Percentiles rank a stretch among this genome's conserved stretches.
phyloP scores from a whole-genome alignment of 2,113 vertebrate species.

The Arizona elegans region DNA sequence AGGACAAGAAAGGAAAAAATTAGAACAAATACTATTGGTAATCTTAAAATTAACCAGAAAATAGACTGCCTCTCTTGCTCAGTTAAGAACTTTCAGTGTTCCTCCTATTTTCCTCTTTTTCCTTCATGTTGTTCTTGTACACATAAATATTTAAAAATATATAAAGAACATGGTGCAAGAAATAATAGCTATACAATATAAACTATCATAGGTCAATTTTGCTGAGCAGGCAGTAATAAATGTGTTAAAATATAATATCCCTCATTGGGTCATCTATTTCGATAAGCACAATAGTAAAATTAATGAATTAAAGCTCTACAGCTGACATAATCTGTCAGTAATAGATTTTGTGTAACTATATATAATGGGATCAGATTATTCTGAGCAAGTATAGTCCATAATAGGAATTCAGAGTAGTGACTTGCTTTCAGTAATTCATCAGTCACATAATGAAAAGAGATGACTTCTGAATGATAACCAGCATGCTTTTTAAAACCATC shows the following conservation, averaged over 20 bases:
- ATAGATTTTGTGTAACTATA: neutral
- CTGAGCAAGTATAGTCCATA: neutral
- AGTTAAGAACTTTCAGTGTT: neutral
- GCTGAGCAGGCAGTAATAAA: neutral
- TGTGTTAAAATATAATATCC: neutral
- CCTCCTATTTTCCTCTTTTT: neutral
- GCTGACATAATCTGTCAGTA: neutral
- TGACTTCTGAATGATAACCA: neutral
- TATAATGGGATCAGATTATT: neutral
- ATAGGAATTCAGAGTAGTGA: neutral
- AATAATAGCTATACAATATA: neutral
- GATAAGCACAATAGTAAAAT: neutral
- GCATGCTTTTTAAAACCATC: neutral
- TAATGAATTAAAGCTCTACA: neutral
- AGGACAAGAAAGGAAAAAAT: neutral
- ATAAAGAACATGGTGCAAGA: neutral
- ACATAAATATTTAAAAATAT: neutral
- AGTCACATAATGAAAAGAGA: slow-evolving; percentile 12
- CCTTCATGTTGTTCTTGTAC: neutral
- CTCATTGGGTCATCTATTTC: neutral
- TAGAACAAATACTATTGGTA: neutral
- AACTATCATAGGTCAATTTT: neutral
- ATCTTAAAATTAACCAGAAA: neutral
- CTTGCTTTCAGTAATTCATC: slow-evolving; percentile 9
- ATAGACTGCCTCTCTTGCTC: neutral